Base-by-base conservation (phyloP, 2,797 vertebrate genomes). In the Lycodopsis pacificus region DNA sequence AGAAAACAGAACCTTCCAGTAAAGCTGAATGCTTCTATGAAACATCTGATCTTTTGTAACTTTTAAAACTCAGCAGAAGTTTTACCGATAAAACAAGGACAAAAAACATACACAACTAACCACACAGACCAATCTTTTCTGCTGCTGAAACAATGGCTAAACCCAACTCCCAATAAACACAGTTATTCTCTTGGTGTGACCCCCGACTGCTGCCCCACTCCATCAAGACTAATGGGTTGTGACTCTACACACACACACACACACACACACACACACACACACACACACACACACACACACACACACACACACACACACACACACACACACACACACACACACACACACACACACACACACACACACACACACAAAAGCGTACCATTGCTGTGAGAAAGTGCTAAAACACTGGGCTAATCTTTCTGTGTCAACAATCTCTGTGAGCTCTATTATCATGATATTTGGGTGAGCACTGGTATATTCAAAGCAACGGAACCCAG, bases 211-310 rank as follows among this genome's bases (percentile, higher is more conserved):
- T 82, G 51, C 65, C 63, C 78, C 80, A 75, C 85, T 88, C 86
- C 73, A 78, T 89, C 82, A 89, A 71, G 54, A 79, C 80, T 91
- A 90, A 91, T 90, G 86, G 82, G 58, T 78, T 89, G 76, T 77
- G 85, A 85, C 87, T 84, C 76, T 62, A 40, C 44, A 58, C 72
- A 42, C 71, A 73, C 74, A 27, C 73, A 51, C 44, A 48, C 17
- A 19, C 17, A 19, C 75, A 74, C 78, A 27, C 73, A 54, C 56
- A 71, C 48, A 73, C 65, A 78, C 76, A 68, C 61, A 69, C 73
- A 82, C 59, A 40, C 8, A 49, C 73, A 74, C 78, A 27, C 73
- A 51, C 56, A 40, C 49, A 58, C 72, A 46, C 71, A 72, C 74
- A 27, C 73, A 51, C 44, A 48, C 44, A 48, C 17, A 20, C 75